A percentile compares a stretch with the other conserved stretches of the same genome.
Conservation (phyloP, 2,888 invertebrate species). For the Drosophila neotestacea region DNA sequence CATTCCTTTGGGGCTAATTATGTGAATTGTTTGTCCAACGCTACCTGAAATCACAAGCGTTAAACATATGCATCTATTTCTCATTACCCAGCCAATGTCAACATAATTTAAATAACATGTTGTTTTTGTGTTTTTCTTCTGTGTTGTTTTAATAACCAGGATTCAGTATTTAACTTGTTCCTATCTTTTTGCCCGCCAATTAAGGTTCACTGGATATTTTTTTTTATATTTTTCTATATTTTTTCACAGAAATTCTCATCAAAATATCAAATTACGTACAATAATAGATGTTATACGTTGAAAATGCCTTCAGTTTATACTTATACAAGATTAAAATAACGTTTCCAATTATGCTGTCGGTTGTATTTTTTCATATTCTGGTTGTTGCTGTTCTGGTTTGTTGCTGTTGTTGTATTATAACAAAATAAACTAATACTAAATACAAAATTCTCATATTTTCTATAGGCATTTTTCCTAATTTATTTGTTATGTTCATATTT, state of each 20-base stretch:
- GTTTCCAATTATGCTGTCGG: conserved; percentile 63
- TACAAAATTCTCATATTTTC: conserved; percentile 57
- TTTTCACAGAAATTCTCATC: conserved; percentile 84
- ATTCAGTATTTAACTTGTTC: background rate
- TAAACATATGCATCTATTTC: conserved; percentile 36
- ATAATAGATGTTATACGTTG: conserved; percentile 78
- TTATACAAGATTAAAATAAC: conserved; percentile 80
- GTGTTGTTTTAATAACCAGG: conserved; percentile 3
- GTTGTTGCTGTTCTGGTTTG: conserved; percentile 39
- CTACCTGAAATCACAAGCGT: conserved; percentile 67
- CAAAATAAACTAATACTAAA: conserved; percentile 68
- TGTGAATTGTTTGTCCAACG: conserved; percentile 71
- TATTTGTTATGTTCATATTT: conserved; percentile 37
- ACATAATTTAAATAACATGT: conserved; percentile 57
- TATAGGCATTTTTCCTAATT: conserved; percentile 46
- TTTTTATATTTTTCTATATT: conserved; percentile 69
- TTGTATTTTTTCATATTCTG: conserved; percentile 39
- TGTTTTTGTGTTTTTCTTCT: conserved; percentile 13
- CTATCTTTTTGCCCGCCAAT: conserved; percentile 35
- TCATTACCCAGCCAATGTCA: conserved; percentile 51
- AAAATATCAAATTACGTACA: conserved; percentile 84
- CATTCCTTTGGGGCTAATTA: conserved; percentile 67
- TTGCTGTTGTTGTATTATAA: conserved; percentile 49
- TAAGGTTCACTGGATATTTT: conserved; percentile 48
- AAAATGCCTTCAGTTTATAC: conserved; percentile 77